Percentiles rank a stretch among this genome's conserved stretches.
Conservation (phyloP, 2,113 vertebrate genomes). For the Willisornis vidua region DNA sequence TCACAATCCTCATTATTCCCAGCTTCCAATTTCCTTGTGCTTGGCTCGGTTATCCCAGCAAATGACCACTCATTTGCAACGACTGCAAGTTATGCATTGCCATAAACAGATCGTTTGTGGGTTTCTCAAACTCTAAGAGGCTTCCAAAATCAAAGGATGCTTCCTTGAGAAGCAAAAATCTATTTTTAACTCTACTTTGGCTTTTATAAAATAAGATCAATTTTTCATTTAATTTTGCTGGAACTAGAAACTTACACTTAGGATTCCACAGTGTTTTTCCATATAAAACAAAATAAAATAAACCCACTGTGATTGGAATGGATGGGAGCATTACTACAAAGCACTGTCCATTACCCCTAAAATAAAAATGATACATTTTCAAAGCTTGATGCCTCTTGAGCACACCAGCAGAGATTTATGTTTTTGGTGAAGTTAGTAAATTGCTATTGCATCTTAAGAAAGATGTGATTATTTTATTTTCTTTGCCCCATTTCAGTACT, state of each 20-base stretch:
- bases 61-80: neutral
- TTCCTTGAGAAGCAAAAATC: neutral
- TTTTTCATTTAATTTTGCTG: neutral
- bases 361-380: neutral
- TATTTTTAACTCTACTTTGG: neutral
- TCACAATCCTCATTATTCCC: conserved; percentile 24
- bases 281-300: neutral
- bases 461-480: neutral
- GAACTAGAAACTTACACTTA: neutral
- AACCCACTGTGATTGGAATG: neutral
- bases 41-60: neutral
- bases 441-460: neutral
- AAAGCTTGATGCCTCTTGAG: neutral
- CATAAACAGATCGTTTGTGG: neutral
- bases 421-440: neutral
- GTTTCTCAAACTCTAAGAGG: neutral
- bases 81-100: neutral
- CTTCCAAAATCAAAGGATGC: neutral
- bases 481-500: neutral
- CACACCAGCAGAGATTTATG: neutral
- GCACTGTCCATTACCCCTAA: neutral
- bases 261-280: neutral
- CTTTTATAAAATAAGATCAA: neutral
- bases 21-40: neutral
- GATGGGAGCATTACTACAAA: neutral